Evolutionary conservation across 2,888 invertebrate species (phyloP).

Genomic region (Leptarthrus brevirostris): DNA sequence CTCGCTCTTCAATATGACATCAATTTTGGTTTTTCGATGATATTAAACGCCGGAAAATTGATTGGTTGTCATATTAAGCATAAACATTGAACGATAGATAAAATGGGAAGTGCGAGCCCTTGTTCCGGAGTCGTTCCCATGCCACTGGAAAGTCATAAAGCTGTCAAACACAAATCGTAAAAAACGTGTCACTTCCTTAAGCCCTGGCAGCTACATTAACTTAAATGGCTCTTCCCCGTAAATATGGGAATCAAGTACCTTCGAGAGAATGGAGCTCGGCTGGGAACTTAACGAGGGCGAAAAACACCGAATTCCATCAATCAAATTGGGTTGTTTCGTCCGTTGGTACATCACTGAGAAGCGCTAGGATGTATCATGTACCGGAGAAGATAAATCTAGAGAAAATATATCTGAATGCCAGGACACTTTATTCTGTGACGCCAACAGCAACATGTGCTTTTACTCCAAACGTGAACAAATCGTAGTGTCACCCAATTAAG

Average conservation of each 20-base stretch:
- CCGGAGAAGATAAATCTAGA: conserved; percentile 24
- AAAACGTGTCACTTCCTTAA: conserved; percentile 26
- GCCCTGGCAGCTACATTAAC: not conserved
- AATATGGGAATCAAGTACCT: not conserved
- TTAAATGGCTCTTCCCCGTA: not conserved
- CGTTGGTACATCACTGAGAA: not conserved
- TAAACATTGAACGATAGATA: conserved; percentile 6
- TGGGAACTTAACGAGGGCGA: not conserved
- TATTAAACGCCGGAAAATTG: conserved; percentile 47
- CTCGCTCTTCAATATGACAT: conserved; percentile 5
- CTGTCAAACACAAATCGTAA: conserved; percentile 30
- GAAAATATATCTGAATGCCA: not conserved
- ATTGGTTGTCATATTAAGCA: conserved; percentile 49
- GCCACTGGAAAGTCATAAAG: conserved; percentile 28
- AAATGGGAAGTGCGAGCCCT: not conserved
- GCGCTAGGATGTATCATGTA: not conserved
- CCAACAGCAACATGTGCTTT: conserved; percentile 44
- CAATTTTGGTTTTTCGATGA: conserved; percentile 25
- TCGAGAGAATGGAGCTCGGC: not conserved
- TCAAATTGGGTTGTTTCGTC: conserved; percentile 4
- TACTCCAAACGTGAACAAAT: conserved; percentile 28
- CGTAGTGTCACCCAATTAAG: conserved; percentile 47
- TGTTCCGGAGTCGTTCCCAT: conserved; percentile 3
- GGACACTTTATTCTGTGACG: conserved; percentile 23
- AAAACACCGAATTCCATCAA: conserved; percentile 36